Evolutionary conservation across 2,888 invertebrate genomes (phyloP).

Genomic region (Andrena bucephala): DNA sequence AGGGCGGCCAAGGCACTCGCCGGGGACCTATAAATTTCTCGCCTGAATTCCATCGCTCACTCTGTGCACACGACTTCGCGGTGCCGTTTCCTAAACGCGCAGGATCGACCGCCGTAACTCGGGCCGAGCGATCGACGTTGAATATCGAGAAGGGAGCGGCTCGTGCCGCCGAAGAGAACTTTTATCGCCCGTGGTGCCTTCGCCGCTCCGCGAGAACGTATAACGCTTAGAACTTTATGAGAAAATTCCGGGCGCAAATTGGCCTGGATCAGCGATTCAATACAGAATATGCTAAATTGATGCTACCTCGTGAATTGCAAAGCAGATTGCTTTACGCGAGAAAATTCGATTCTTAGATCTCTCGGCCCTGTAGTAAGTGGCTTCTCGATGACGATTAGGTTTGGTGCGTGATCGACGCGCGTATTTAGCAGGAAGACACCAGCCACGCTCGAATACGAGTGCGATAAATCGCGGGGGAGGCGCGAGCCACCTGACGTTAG

Average conservation of each 20-base stretch:
- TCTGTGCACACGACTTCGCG: not conserved
- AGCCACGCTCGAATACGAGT: slow-evolving; percentile 48
- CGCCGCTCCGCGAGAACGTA: slow-evolving; percentile 22
- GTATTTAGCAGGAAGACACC: slow-evolving; percentile 53
- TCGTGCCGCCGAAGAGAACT: slow-evolving; percentile 13
- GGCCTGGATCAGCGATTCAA: not conserved
- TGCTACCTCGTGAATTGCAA: not conserved
- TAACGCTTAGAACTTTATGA: slow-evolving; percentile 12
- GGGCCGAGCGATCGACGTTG: slow-evolving; percentile 27
- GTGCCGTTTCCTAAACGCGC: slow-evolving; percentile 4
- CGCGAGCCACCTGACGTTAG: slow-evolving; percentile 72
- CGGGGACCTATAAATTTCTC: slow-evolving; percentile 44
- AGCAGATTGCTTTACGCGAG: not conserved
- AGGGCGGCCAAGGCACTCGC: not conserved
- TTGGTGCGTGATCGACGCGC: slow-evolving; percentile 9
- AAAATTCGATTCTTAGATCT: not conserved
- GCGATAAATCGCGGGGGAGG: slow-evolving; percentile 73
- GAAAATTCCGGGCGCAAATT: not conserved
- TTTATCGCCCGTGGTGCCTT: slow-evolving; percentile 29
- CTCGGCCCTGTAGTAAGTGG: not conserved
- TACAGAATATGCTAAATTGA: not conserved
- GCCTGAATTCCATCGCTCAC: slow-evolving; percentile 20
- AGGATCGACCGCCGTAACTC: slow-evolving; percentile 9
- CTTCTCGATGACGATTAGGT: not conserved
- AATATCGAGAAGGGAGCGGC: slow-evolving; percentile 26